These are phyloP conservation scores for Eupleurogrammus muticus DNA, from an alignment of 2,797 vertebrate species.

Conservation along the genomic window DNA sequence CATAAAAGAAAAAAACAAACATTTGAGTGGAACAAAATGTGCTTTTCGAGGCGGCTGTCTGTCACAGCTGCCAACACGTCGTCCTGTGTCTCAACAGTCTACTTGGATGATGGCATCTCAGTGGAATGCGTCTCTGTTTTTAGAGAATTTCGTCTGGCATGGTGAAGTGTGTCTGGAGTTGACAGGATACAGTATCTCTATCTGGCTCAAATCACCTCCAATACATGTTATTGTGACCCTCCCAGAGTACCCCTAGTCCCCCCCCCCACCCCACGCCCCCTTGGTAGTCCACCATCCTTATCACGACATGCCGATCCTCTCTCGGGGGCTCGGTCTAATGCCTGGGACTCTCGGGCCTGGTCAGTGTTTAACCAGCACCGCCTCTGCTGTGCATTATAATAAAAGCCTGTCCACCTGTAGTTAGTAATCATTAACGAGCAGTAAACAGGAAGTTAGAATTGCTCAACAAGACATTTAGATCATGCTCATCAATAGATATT, in stretches of 20 bases:
- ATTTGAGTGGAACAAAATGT: conserved; percentile 21
- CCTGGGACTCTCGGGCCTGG: conserved; percentile 38
- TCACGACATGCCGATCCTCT: conserved; percentile 39
- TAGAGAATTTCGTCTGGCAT: conserved; percentile 42
- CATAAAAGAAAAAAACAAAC: background rate
- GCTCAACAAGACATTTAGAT: too few relatives aligned
- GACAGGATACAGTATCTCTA: conserved; percentile 61
- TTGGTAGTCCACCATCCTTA: conserved; percentile 28
- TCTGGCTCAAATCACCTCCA: conserved; percentile 59
- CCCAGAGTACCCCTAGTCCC: background rate
- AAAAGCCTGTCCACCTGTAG: conserved; percentile 73
- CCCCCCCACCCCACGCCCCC: background rate
- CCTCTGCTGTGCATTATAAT: conserved; percentile 37
- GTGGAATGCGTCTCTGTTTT: conserved; percentile 64
- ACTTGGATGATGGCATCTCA: conserved; percentile 37
- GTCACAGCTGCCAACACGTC: conserved; percentile 20
- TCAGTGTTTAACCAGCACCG: conserved; percentile 65
- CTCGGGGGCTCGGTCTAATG: conserved; percentile 10
- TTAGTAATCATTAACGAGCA: conserved; percentile 26
- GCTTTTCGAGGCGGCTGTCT: background rate
- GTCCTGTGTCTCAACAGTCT: conserved; percentile 6
- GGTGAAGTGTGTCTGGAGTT: conserved; percentile 46
- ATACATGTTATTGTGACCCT: conserved; percentile 53
- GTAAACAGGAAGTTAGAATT: background rate
- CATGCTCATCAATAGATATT: too few relatives aligned